phyloP scores from a whole-genome alignment of 2,888 invertebrate genomes.

The Cremastinae sp. region DNA sequence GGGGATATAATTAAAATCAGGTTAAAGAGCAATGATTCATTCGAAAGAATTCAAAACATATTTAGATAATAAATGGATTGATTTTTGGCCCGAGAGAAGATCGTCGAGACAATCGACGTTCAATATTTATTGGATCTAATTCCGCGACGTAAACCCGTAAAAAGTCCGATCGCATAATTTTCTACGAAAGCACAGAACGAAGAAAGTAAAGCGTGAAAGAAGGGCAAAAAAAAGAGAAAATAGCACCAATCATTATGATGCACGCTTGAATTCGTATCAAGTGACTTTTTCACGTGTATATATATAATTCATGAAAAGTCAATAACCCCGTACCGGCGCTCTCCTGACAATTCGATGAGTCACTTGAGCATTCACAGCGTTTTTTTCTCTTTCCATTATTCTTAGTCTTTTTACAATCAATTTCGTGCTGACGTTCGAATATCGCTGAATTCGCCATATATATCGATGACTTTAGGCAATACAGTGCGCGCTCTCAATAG shows the following conservation, averaged over 20 bases:
- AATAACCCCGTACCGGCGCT: conserved; percentile 64
- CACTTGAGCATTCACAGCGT: conserved; percentile 68
- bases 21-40: no score
- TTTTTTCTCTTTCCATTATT: conserved; percentile 45
- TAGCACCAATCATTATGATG: conserved; percentile 28
- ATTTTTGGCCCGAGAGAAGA: background rate
- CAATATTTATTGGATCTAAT: background rate
- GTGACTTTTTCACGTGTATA: conserved; percentile 4
- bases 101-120: conserved; percentile 3
- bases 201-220: conserved; percentile 18
- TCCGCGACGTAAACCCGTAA: background rate
- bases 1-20: no score
- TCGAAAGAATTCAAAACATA: no score
- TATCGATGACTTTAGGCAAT: no score
- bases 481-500: no score
- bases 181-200: conserved; percentile 1
- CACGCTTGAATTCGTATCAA: conserved; percentile 29
- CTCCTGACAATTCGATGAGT: conserved; percentile 72
- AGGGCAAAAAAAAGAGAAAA: conserved; percentile 17
- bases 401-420: background rate
- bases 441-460: conserved; percentile 41
- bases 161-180: background rate
- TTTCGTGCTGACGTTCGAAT: conserved; percentile 60
- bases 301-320: conserved; percentile 64
- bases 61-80: background rate